A percentile compares a stretch with the other conserved stretches of the same genome.
Evolutionary conservation across 2,888 invertebrate genomes (phyloP).

Genomic region (Latheticus oryzae): DNA sequence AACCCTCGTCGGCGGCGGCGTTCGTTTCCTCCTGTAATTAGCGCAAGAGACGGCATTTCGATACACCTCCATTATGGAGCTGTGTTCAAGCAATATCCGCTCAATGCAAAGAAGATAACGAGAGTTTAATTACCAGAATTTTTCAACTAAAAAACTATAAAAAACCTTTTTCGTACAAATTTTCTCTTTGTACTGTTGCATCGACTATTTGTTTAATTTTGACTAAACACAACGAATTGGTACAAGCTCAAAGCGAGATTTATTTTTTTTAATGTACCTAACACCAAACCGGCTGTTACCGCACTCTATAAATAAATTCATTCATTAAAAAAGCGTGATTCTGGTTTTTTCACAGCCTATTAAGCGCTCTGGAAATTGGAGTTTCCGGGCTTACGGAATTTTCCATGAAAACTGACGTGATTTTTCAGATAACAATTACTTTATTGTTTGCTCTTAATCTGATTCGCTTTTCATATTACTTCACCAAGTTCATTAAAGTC

Average conservation of each 20-base stretch:
- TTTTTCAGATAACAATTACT: slow-evolving; percentile 20
- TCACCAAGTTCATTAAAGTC: no score
- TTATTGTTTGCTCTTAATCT: slow-evolving; percentile 13
- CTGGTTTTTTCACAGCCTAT: slow-evolving; percentile 19
- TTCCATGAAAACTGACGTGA: slow-evolving; percentile 6
- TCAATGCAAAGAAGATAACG: slow-evolving; percentile 16
- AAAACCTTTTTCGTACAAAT: not conserved
- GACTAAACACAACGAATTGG: slow-evolving; percentile 9
- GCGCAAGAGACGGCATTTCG: slow-evolving; percentile 27
- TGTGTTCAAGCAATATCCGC: slow-evolving; percentile 33
- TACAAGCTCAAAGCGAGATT: slow-evolving; percentile 24
- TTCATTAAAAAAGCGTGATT: slow-evolving; percentile 24
- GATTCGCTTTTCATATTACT: slow-evolving; percentile 21
- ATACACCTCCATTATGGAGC: slow-evolving; percentile 41
- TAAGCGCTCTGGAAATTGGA: slow-evolving; percentile 6
- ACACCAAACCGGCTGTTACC: slow-evolving; percentile 14
- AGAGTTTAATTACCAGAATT: slow-evolving; percentile 11
- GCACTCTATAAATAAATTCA: slow-evolving; percentile 29
- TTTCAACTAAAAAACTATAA: no score
- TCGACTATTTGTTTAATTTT: no score
- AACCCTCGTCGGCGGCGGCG: slow-evolving; percentile 41
- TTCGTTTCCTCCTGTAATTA: slow-evolving; percentile 44
- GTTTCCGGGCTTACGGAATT: slow-evolving; percentile 4
- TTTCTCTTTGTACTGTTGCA: slow-evolving; percentile 3
- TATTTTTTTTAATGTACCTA: slow-evolving; percentile 12